These are phyloP conservation scores for Variabilichromis moorii DNA, from an alignment of 2,113 vertebrate genomes.

Conservation along the genomic window DNA sequence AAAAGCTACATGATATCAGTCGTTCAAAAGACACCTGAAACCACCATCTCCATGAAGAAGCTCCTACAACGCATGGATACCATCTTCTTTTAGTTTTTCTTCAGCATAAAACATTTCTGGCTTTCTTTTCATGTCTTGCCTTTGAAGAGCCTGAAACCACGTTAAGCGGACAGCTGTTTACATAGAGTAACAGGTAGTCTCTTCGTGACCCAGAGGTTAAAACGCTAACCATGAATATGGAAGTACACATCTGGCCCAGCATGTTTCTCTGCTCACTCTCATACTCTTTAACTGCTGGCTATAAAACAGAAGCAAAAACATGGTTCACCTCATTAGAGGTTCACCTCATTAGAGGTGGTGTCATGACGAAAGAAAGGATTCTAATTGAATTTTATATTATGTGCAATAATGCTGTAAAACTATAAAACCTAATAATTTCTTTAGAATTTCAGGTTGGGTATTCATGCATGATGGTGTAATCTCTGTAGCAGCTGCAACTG, in stretches of 20 bases:
- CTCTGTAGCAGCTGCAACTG: neutral
- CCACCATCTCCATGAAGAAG: neutral
- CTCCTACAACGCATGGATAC: neutral
- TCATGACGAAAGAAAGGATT: neutral
- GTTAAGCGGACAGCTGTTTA: neutral
- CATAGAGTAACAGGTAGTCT: neutral
- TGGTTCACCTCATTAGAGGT: neutral
- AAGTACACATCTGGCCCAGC: neutral
- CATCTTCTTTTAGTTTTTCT: neutral
- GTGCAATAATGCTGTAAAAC: neutral
- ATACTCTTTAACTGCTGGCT: neutral
- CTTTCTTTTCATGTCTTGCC: neutral
- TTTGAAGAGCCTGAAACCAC: neutral
- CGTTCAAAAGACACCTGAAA: neutral
- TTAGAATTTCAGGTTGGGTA: neutral
- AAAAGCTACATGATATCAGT: neutral
- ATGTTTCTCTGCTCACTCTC: neutral
- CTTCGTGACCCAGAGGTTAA: neutral
- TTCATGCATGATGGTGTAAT: neutral
- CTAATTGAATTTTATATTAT: neutral
- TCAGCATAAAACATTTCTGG: neutral
- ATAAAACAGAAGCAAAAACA: neutral
- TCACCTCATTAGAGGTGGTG: neutral
- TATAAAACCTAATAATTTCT: neutral
- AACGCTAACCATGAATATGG: neutral